Evolutionary conservation across 2,113 vertebrate species (phyloP), one percentile per base, ranked within the genome.

Genomic region (Crotalus viridis): DNA sequence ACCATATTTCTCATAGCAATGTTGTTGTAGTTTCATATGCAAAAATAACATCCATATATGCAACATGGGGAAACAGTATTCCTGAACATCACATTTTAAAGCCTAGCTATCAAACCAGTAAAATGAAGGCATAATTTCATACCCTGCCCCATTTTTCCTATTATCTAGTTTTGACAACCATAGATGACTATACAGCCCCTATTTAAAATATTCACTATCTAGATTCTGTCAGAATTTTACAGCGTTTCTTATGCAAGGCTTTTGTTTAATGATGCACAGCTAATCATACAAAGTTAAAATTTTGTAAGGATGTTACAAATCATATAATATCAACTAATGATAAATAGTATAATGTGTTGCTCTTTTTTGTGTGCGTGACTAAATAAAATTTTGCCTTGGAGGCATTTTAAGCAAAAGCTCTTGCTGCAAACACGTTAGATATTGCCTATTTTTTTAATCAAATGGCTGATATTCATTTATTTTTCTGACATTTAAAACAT

Each of bases 281-380:
- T 99, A 99, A 99, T 99, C 98, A 99, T 99, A 98, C 98, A 99
- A 99, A 99, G 99, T 99, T 99, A 99, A 99, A 99, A 99, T 98
- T 98, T 98, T 98, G 98, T 98, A 98, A 97, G 98, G 97, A 97
- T 98, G 97, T 97, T 98, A 98, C 98, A 98, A 98, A 98, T 99
- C 99, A 99, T 98, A 98, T 98, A 98, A 98, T 98, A 98, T 98
- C 98, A 98, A 97, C 97, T 97, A 97, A 98, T 98, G 98, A 98
- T 98, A 98, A 99, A 98, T 98, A 98, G 97, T 97, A 97, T 98
- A 98, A 99, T 99, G 98, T 98, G 98, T 97, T 98, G 98, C 97
- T 98, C 97, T 96, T 98, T 98, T 98, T 98, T 98, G 98, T 56
- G 17, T 81, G 69, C 21, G 97, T 98, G 98, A 98, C 98, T 98